Base-by-base conservation (phyloP, 2,113 vertebrate genomes). In the Elgaria multicarinata region DNA sequence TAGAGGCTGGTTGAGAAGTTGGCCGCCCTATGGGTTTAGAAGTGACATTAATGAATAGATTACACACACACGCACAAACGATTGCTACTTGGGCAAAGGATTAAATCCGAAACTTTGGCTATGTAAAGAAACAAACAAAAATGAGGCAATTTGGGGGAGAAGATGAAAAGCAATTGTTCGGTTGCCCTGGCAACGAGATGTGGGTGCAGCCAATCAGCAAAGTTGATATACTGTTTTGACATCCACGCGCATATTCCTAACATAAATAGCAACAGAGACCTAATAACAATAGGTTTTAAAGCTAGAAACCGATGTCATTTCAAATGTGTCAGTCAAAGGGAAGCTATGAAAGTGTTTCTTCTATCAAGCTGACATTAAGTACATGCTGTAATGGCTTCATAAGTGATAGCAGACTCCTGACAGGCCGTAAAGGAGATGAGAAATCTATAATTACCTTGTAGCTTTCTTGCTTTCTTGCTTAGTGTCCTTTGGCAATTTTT, bases 231-330 rank as follows among this genome's bases (percentile, higher is more conserved):
- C 96, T 97, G 97, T 97, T 98, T 98, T 98, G 97, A 98, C 97
- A 97, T 93, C 95, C 94, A 86, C 62, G 91, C 94, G 96, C 96
- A 92, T 96, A 97, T 96, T 98, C 97, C 94, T 95, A 97, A 97
- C 96, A 98, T 97, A 98, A 98, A 98, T 98, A 98, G 97, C 97
- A 98, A 98, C 97, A 98, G 96, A 97, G 95, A 97, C 96, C 96
- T 97, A 97, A 97, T 97, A 98, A 97, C 97, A 97, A 97, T 97
- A 94, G 96, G 94, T 97, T 97, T 97, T 97, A 97, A 97, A 97
- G 96, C 96, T 95, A 96, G 95, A 94, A 96, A 96, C 96, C 96
- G 94, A 97, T 97, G 97, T 96, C 94, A 96, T 97, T 97, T 97
- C 95, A 96, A 95, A 97, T 95, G 95, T 97, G 97, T 97, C 97